Evolutionary conservation across 1,140 invertebrate species (phyloP).

Genomic region (Cotesia glomerata): DNA sequence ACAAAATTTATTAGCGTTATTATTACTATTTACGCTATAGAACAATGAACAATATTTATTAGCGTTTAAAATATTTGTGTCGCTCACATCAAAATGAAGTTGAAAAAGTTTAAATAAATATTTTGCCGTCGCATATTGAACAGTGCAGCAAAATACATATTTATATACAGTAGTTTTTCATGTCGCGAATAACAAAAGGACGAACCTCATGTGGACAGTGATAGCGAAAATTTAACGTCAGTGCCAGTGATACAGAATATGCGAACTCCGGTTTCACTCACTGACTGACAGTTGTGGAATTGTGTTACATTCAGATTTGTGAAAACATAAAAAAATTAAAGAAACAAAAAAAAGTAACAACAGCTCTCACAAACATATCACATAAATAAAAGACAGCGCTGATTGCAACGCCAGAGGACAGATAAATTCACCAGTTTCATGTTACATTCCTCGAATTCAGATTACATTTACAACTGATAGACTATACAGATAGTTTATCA

Average conservation of each 20-base stretch:
- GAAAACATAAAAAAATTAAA: neutral
- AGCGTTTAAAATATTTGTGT: too few species aligned
- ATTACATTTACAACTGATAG: conserved; percentile 1
- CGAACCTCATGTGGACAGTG: conserved; percentile 35
- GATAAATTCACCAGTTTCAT: neutral
- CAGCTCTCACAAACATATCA: conserved; percentile 1
- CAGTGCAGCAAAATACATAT: neutral
- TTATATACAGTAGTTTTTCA: neutral
- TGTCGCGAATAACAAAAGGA: neutral
- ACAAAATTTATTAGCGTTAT: too few species aligned
- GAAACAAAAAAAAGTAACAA: neutral
- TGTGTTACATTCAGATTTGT: conserved; percentile 4
- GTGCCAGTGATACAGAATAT: neutral
- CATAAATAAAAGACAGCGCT: neutral
- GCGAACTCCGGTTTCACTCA: conserved; percentile 1
- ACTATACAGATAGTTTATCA: neutral
- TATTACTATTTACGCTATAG: too few species aligned
- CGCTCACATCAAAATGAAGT: neutral
- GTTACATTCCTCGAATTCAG: neutral
- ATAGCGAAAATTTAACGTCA: conserved; percentile 3
- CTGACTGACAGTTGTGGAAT: conserved; percentile 9
- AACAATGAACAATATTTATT: too few species aligned
- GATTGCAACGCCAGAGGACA: neutral
- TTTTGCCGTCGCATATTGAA: neutral
- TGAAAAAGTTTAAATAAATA: neutral